Evolutionary conservation across 2,797 vertebrate species (phyloP).

Genomic region (Pterois miles): DNA sequence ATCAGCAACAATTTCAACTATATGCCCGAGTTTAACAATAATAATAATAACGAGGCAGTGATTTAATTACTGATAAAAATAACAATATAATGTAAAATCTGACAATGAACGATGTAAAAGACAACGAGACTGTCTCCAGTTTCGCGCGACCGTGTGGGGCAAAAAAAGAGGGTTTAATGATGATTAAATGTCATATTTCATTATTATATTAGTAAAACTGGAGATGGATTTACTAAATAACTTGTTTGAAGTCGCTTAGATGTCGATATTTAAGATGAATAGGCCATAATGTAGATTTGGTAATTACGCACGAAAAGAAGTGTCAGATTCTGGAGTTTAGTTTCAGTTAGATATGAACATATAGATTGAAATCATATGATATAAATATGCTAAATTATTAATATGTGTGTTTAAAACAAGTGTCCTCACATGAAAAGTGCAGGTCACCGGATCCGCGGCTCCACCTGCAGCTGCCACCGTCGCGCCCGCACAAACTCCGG

Average conservation of each 20-base stretch:
- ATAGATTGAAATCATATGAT: neutral
- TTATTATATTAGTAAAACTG: accelerated
- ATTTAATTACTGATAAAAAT: too few species aligned
- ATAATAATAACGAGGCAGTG: too few species aligned
- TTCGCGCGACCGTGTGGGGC: neutral
- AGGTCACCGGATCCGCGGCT: conserved; percentile 83
- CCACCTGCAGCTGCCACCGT: conserved; percentile 86
- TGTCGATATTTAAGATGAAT: too few species aligned
- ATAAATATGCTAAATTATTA: too few species aligned
- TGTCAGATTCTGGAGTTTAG: neutral
- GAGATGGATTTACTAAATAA: neutral
- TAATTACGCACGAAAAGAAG: neutral
- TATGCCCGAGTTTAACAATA: accelerated
- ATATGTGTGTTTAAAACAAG: neutral
- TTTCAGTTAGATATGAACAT: neutral
- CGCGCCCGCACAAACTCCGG: conserved; percentile 81
- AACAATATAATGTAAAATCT: neutral
- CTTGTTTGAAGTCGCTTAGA: too few species aligned
- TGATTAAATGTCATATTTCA: neutral
- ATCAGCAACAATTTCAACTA: too few species aligned
- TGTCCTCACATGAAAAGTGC: conserved; percentile 88
- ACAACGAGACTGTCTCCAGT: neutral
- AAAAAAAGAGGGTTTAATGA: neutral
- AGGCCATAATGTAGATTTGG: too few species aligned
- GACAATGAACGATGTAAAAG: neutral